These are phyloP conservation scores for Dugesia japonica DNA, from an alignment of 2,888 invertebrate species.

Conservation along the genomic window DNA sequence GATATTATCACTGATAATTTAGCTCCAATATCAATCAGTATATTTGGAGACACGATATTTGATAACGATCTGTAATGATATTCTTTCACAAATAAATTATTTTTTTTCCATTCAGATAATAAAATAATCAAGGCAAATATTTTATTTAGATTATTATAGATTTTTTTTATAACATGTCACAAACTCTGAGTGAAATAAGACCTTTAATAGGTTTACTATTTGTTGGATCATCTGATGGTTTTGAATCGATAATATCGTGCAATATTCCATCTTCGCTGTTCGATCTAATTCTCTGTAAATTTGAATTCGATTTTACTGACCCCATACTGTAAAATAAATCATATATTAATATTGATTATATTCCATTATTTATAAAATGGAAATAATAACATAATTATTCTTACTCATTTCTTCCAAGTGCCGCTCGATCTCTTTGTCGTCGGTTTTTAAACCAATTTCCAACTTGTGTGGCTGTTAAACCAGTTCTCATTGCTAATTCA, in stretches of 20 bases:
- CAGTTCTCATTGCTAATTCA: slow-evolving; percentile 73
- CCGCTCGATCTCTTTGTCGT: slow-evolving; percentile 60
- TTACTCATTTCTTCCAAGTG: neutral
- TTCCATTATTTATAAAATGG: too few relatives aligned
- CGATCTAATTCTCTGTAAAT: neutral
- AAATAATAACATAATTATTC: too few relatives aligned
- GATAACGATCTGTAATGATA: neutral
- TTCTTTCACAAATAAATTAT: neutral
- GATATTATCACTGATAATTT: neutral
- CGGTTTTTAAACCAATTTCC: slow-evolving; percentile 82
- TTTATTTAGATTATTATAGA: neutral
- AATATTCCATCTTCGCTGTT: neutral
- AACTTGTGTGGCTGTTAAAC: slow-evolving; percentile 76
- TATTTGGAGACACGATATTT: neutral
- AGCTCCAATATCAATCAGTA: neutral
- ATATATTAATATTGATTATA: too few relatives aligned
- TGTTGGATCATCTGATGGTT: neutral
- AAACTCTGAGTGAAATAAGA: neutral
- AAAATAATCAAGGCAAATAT: neutral
- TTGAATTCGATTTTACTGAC: neutral
- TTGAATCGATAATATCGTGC: neutral
- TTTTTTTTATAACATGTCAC: neutral
- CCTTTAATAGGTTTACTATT: neutral
- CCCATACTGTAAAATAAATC: neutral
- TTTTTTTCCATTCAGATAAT: neutral